Evolutionary conservation across 2,113 vertebrate species (phyloP).

Genomic region (Neolamprologus brichardi): DNA sequence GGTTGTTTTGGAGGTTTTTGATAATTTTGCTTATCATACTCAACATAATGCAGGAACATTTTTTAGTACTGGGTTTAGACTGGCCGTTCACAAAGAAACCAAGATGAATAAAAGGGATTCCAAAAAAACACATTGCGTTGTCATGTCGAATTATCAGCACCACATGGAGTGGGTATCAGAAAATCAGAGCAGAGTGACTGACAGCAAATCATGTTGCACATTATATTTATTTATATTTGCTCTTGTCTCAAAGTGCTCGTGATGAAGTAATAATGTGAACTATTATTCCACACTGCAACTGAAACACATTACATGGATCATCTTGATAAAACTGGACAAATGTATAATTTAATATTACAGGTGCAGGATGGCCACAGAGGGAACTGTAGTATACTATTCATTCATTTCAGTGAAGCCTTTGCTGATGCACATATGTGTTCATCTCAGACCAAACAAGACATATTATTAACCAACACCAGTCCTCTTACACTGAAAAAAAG

Average conservation of each 20-base stretch:
- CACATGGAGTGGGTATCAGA: background rate
- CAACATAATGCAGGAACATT: background rate
- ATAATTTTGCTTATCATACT: background rate
- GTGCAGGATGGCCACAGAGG: background rate
- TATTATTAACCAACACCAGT: background rate
- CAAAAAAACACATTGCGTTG: background rate
- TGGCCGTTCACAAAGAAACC: background rate
- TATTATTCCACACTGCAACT: background rate
- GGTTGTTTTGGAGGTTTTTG: background rate
- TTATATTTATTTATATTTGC: background rate
- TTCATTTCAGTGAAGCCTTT: background rate
- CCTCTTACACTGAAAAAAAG: background rate
- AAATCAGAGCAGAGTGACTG: background rate
- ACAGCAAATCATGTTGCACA: background rate
- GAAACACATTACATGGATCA: background rate
- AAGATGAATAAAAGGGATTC: background rate
- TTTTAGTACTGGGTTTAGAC: background rate
- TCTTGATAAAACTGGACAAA: background rate
- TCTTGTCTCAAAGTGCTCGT: background rate
- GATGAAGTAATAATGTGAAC: background rate
- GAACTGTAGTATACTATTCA: background rate
- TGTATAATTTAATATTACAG: background rate
- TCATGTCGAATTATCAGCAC: background rate
- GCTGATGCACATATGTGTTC: background rate
- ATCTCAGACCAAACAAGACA: background rate